Evolutionary conservation across 2,797 vertebrate genomes (phyloP), one percentile per base, ranked within the genome.

Genomic region (Poeciliopsis gracilis): DNA sequence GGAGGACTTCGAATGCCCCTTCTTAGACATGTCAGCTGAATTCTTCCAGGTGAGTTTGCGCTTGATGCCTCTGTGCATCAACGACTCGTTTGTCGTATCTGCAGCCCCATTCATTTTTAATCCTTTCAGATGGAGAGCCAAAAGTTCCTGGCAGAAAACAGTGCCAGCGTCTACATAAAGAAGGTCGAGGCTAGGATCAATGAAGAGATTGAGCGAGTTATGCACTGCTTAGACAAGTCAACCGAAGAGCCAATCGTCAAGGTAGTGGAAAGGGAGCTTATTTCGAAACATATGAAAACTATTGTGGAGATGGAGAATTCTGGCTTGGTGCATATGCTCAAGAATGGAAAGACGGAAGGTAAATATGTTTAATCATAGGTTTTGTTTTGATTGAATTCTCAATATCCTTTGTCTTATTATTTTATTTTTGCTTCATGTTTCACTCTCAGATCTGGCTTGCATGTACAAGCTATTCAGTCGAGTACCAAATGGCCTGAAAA

Each of bases 251-350:
- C 97, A 28, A 99, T 99, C 82, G 97, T 99, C 79, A 99, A 99
- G 84, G 98, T 99, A 85, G 97, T 99, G 84, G 98, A 99, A 90
- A 94, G 97, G 85, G 98, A 99, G 81, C 97, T 99, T 59, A 99
- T 99, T 90, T 99, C 97, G 55, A 99, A 99, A 90, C 98, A 99
- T 89, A 99, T 99, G 98, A 99, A 99, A 93, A 99, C 98, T 76
- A 99, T 99, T 75, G 98, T 99, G 89, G 98, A 99, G 94, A 99
- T 99, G 98, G 98, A 99, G 93, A 99, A 98, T 92, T 99, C 98
- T 30, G 98, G 98, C 11, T 95, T 99, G 30, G 97, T 99, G 63
- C 97, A 99, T 91, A 99, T 99, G 98, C 96, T 99, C 66, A 99
- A 99, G 94, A 99, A 99, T 72, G 97, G 97, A 81, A 99, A 99